These are phyloP conservation scores for Vulpes lagopus DNA, from an alignment of 2,113 vertebrate species.

Conservation along the genomic window DNA sequence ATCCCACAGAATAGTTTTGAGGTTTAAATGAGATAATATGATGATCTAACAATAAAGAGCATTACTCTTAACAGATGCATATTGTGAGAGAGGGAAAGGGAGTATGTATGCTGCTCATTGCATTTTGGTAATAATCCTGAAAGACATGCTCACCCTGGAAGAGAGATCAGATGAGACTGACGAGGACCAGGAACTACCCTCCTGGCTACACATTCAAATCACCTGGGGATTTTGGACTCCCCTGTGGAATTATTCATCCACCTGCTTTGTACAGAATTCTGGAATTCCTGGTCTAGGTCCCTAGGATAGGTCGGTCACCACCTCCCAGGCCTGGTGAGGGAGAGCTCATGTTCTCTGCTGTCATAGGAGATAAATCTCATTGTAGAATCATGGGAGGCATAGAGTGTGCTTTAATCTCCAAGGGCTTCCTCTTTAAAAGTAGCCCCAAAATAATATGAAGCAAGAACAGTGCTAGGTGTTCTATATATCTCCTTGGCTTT, in stretches of 20 bases:
- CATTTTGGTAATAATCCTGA: background rate
- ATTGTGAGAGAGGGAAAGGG: background rate
- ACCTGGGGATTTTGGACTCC: background rate
- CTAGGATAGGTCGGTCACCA: background rate
- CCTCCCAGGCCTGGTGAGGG: background rate
- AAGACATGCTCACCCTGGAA: background rate
- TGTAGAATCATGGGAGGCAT: background rate
- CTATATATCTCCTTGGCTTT: constrained; percentile 43
- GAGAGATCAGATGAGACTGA: background rate
- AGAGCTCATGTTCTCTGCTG: background rate
- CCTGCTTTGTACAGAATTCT: background rate
- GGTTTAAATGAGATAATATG: background rate
- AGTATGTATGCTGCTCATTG: background rate
- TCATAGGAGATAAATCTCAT: background rate
- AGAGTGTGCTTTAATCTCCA: background rate
- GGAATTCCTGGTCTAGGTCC: background rate
- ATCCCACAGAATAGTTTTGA: background rate
- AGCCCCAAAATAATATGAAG: constrained; percentile 5
- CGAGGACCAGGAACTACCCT: background rate
- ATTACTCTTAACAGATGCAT: background rate
- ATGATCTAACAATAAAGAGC: background rate
- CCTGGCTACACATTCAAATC: background rate
- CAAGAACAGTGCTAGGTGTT: background rate
- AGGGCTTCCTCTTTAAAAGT: background rate
- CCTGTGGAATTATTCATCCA: background rate